These are phyloP conservation scores for Apodemia hepburni DNA, from an alignment of 2,888 invertebrate species.

Conservation along the genomic window DNA sequence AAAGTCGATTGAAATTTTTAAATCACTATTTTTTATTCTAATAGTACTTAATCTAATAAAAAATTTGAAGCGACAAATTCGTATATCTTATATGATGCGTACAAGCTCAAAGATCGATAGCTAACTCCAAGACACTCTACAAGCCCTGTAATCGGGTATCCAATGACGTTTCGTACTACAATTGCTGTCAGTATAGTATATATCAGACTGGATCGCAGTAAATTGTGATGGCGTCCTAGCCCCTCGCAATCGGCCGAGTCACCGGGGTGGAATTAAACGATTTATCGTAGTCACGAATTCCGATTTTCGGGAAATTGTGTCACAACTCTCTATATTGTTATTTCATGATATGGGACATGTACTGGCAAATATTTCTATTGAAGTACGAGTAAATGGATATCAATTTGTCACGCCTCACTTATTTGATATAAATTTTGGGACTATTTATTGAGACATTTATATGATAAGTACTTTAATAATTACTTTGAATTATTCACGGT, in stretches of 20 bases:
- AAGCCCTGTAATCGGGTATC: slow-evolving; percentile 39
- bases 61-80: background rate
- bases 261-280: slow-evolving; percentile 73
- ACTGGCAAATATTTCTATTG: slow-evolving; percentile 26
- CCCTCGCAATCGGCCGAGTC: slow-evolving; percentile 67
- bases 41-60: too few species aligned
- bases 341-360: slow-evolving; percentile 36
- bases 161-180: slow-evolving; percentile 47
- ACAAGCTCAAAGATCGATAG: slow-evolving; percentile 26
- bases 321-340: slow-evolving; percentile 53
- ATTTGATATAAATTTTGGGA: background rate
- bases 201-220: slow-evolving; percentile 49
- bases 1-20: too few species aligned
- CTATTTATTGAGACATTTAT: too few species aligned
- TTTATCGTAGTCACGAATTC: slow-evolving; percentile 68
- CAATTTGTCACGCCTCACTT: background rate
- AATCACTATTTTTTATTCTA: too few species aligned
- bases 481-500: too few species aligned
- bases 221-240: slow-evolving; percentile 62
- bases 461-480: too few species aligned
- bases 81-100: background rate
- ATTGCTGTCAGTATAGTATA: slow-evolving; percentile 41
- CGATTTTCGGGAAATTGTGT: slow-evolving; percentile 57
- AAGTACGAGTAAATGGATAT: background rate
- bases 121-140: slow-evolving; percentile 32